These are phyloP conservation scores for Platycnemis pennipes DNA, from an alignment of 2,888 invertebrate species.

Conservation along the genomic window DNA sequence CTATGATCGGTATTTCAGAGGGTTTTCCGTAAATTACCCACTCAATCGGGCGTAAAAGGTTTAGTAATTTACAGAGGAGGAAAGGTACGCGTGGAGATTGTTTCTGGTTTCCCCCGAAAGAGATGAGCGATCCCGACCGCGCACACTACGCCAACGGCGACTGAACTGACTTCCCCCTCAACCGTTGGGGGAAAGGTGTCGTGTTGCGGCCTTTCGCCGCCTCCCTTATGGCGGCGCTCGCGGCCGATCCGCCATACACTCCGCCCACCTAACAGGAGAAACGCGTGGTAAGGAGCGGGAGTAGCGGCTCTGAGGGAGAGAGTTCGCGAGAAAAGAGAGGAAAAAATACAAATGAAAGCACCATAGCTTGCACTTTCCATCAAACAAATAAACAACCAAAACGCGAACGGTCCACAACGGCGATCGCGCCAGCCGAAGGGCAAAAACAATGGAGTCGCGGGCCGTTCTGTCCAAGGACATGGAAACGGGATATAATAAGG, in stretches of 20 bases:
- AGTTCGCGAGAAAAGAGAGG: not conserved
- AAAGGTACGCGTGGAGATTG: not conserved
- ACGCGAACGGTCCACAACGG: not conserved
- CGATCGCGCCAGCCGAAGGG: not conserved
- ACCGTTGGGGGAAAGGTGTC: slow-evolving; percentile 11
- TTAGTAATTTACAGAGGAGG: no score
- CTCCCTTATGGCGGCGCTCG: slow-evolving; percentile 46
- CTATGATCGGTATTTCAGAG: not conserved
- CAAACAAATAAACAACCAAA: slow-evolving; percentile 14
- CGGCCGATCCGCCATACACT: not conserved
- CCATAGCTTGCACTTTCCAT: slow-evolving; percentile 32
- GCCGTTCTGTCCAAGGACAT: not conserved
- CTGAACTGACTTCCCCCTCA: slow-evolving; percentile 25
- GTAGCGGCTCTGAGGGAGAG: not conserved
- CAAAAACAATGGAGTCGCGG: not conserved
- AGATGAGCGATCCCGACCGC: not conserved
- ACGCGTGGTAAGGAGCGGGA: not conserved
- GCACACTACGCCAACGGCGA: slow-evolving; percentile 33
- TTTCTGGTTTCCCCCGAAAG: not conserved
- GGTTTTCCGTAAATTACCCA: not conserved
- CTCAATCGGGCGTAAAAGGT: no score
- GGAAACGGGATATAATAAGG: not conserved
- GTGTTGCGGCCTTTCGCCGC: slow-evolving; percentile 57
- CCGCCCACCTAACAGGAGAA: slow-evolving; percentile 50
- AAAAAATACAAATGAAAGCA: not conserved